Base-by-base conservation (phyloP, 2,888 invertebrate genomes). In the Yponomeuta sedellus region DNA sequence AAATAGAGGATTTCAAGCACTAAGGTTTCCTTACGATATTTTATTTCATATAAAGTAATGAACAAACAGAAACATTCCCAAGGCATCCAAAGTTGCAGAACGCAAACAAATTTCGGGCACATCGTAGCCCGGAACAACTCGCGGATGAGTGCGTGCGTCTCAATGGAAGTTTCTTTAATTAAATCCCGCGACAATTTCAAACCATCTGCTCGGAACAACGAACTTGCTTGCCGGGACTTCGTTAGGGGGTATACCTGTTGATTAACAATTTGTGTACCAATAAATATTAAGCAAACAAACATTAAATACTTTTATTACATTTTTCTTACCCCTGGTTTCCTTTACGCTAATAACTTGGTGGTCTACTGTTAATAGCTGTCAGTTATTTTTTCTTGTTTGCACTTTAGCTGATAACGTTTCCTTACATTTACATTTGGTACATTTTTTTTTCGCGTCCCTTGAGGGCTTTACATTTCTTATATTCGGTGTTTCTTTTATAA, bases 161-260 rank as follows among this genome's bases (percentile, higher is more conserved):
- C 44, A 16, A 52, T 52, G 44, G 44, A 71, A 83, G 74, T 83
- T 83, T 74, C 74, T 80, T 82, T 83, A 84, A 84, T 84, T 83
- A 84, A 83, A 82, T 84, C 82, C 44, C 80, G 73, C 77, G 79
- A 77, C 77, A 75, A 76, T 83, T 83, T 77, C 75, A 79, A 82
- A 82, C 79, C 83, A 83, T 80, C 82, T 83, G 82, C 39, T 57
- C 59, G 59, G 65, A 65, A 64, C 56, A 64, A 34, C 16, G 34
- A 63, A 63, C 63, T 63, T 63, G 22, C 44, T 52, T 52, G 16
- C 44, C 5, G 44, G 44, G 44, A 52, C 16, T 52, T 52, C 16
- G 16, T 52, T 52, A 52, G 44, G 44, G 44, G 44, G 16, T 16
- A 16, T 52, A 5, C 44, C 16, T 16, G 12, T 52, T 52, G 44